A percentile compares a stretch with the other conserved stretches of the same genome.
These are phyloP conservation scores for Araneus ventricosus DNA, from an alignment of 1,140 invertebrate genomes.

Conservation along the genomic window DNA sequence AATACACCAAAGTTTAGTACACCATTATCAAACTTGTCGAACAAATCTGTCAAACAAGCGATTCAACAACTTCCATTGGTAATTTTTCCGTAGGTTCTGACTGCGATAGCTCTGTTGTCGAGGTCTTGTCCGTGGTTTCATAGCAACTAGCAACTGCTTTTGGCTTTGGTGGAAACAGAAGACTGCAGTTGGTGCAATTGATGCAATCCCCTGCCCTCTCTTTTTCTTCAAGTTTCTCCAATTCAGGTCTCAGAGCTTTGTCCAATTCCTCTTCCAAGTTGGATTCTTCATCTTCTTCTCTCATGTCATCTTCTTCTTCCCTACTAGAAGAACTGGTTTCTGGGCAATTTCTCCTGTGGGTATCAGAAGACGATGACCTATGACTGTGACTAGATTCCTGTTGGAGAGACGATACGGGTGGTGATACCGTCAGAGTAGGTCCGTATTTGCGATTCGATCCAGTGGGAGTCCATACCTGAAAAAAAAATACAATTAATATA, in stretches of 20 bases:
- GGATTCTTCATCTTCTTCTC: neutral
- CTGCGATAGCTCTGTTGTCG: conserved; percentile 53
- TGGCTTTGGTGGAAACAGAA: conserved; percentile 41
- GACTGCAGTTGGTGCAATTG: conserved; percentile 66
- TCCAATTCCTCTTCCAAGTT: conserved; percentile 56
- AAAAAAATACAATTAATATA: no score
- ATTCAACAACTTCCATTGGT: conserved; percentile 1
- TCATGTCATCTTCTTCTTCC: conserved; percentile 5
- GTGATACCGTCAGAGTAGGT: conserved; percentile 17
- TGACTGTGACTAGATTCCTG: conserved; percentile 36
- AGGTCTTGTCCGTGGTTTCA: conserved; percentile 1
- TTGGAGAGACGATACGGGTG: conserved; percentile 12
- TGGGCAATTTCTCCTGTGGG: conserved; percentile 2
- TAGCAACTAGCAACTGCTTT: neutral
- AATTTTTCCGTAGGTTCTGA: neutral
- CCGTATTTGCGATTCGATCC: conserved; percentile 1
- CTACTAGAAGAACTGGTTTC: conserved; percentile 43
- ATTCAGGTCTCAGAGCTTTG: conserved; percentile 53
- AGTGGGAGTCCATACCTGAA: conserved; percentile 18
- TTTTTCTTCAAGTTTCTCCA: conserved; percentile 47
- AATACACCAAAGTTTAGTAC: no score
- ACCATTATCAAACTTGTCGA: no score
- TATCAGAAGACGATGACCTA: conserved; percentile 35
- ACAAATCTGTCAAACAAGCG: neutral
- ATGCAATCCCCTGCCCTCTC: conserved; percentile 40